Evolutionary conservation across 2,797 vertebrate genomes (phyloP), one percentile per base, ranked within the genome.

Genomic region (Melanotaenia parkinsoni): DNA sequence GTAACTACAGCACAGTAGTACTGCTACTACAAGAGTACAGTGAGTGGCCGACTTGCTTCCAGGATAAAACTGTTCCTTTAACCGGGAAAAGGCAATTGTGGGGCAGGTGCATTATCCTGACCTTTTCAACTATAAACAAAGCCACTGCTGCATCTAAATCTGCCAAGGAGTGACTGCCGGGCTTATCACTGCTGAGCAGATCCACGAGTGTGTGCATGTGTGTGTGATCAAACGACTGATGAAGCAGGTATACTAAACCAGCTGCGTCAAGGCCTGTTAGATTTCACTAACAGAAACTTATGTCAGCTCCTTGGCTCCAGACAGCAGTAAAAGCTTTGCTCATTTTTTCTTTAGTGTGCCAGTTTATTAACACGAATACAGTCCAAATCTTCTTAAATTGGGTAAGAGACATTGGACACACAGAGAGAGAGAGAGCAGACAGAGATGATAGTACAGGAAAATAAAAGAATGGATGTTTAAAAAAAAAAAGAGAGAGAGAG

Each of bases 241-340:
- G 78, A 73, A 77, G 76, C 45, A 70, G 66, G 72, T 58, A 54
- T 59, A 78, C 58, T 7, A n/a, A 22, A 47, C 24, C 66, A 75
- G 60, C 65, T 51, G 73, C 71, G 67, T 77, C 47, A 81, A 77
- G 68, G 59, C 54, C 63, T 32, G 64, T 57, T 37, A 24, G 16
- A 70, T 67, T 66, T 66, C 50, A 58, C 37, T 70, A 59, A 51
- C 74, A 61, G 76, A 80, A 65, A 63, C 65, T 72, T 51, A 58
- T 40, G 75, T 85, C 79, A 85, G 80, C 82, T 81, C 56, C 22
- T 22, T 61, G 72, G 72, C 64, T 64, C 20, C 10, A 1, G 74
- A 83, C 76, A 85, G 84, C 80, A 80, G 58, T 66, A 67, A 51
- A 78, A 62, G 67, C 58, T 50, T 80, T 78, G 66, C 72, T 70